A percentile compares a stretch with the other conserved stretches of the same genome.
These are phyloP conservation scores for Ooceraea biroi DNA, from an alignment of 1,140 invertebrate genomes.

Conservation along the genomic window DNA sequence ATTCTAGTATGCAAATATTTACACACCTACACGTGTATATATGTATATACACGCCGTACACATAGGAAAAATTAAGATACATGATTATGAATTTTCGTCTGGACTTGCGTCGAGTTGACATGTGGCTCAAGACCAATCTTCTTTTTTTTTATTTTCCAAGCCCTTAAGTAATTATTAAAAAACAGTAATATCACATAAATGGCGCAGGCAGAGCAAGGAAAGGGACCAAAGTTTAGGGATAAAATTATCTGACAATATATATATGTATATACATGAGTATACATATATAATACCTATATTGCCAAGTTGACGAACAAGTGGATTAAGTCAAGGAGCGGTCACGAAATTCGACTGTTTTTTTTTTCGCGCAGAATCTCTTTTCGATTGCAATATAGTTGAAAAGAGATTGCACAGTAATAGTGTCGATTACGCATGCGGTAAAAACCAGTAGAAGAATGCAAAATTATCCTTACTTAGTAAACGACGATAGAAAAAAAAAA, in stretches of 20 bases:
- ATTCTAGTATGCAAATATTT: slow-evolving; percentile 21
- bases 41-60: slow-evolving; percentile 19
- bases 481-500: slow-evolving; percentile 45
- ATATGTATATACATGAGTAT: neutral
- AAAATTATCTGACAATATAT: slow-evolving; percentile 71
- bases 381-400: neutral
- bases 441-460: slow-evolving; percentile 30
- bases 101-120: slow-evolving; percentile 57
- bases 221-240: slow-evolving; percentile 78
- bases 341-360: slow-evolving; percentile 71
- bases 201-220: slow-evolving; percentile 81
- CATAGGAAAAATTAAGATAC: slow-evolving; percentile 44
- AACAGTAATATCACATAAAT: slow-evolving; percentile 85
- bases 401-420: slow-evolving; percentile 1
- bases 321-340: slow-evolving; percentile 79
- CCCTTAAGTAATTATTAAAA: slow-evolving; percentile 83
- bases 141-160: slow-evolving; percentile 64
- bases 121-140: slow-evolving; percentile 73
- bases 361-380: slow-evolving; percentile 53
- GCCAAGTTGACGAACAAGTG: slow-evolving; percentile 77
- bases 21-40: slow-evolving; percentile 29
- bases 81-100: slow-evolving; percentile 25
- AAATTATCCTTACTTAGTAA: slow-evolving; percentile 58
- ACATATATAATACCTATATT: slow-evolving; percentile 53
- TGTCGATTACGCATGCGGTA: neutral